Conservation (phyloP, 2,797 vertebrate species). For the Catamblyrhynchus diadema region DNA sequence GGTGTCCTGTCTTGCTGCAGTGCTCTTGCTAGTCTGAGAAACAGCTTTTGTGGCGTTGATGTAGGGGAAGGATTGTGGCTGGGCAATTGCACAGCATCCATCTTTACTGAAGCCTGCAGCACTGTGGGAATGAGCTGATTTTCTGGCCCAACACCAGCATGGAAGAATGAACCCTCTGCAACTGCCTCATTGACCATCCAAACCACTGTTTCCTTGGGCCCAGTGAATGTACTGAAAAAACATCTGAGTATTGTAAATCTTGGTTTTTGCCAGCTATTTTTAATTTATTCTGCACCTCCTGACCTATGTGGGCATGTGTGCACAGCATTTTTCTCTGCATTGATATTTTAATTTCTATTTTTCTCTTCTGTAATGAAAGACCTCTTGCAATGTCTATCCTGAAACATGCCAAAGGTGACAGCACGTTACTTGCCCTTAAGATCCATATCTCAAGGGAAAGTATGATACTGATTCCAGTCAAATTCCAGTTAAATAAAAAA, state of each 20-base stretch:
- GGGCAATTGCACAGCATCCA: not conserved
- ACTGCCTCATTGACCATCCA: not conserved
- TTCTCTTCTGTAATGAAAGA: not conserved
- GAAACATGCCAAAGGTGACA: not conserved
- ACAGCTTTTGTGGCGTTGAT: not conserved
- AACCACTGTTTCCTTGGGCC: not conserved
- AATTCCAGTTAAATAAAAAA: not conserved
- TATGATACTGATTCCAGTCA: not conserved
- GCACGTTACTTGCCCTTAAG: not conserved
- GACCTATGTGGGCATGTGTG: not conserved
- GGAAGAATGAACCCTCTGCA: not conserved
- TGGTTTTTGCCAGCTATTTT: not conserved
- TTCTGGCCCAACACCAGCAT: not conserved
- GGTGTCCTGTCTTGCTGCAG: not conserved
- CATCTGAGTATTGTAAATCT: not conserved
- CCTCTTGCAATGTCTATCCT: not conserved
- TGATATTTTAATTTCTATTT: not conserved
- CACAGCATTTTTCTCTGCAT: not conserved
- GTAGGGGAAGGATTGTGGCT: not conserved
- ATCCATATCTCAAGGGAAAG: accelerated
- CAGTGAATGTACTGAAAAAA: not conserved
- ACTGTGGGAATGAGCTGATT: not conserved
- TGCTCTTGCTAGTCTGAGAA: not conserved
- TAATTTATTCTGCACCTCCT: not conserved
- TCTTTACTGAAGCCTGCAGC: not conserved